Percentiles rank a stretch among this genome's conserved stretches.
Conservation (phyloP, 2,888 invertebrate species). For the Leptogaster cylindrica region DNA sequence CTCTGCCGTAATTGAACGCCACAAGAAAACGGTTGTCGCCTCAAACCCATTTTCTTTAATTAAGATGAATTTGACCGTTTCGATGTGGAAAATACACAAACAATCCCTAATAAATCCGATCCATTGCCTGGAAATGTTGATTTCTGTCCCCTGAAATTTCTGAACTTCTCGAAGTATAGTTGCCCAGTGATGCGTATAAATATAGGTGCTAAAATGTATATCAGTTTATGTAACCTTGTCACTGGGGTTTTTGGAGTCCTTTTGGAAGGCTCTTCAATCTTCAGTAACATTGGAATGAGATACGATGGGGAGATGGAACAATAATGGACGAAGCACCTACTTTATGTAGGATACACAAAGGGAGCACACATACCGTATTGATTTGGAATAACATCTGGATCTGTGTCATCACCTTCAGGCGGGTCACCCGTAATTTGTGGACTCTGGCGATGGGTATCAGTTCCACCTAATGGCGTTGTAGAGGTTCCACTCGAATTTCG, state of each 20-base stretch:
- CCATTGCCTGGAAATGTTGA: slow-evolving; percentile 33
- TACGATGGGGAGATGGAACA: too few species aligned
- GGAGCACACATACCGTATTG: slow-evolving; percentile 74
- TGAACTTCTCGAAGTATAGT: slow-evolving; percentile 10
- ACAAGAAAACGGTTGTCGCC: not conserved
- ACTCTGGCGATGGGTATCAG: slow-evolving; percentile 64
- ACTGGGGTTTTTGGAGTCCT: too few species aligned
- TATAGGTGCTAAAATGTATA: slow-evolving; percentile 23
- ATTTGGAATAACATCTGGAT: slow-evolving; percentile 87
- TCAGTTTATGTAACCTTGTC: slow-evolving; percentile 10
- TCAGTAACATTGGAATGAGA: too few species aligned
- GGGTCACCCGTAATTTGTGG: slow-evolving; percentile 60
- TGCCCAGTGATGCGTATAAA: slow-evolving; percentile 27
- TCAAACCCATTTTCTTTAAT: slow-evolving; percentile 35
- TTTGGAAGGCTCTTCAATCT: too few species aligned
- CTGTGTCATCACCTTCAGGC: slow-evolving; percentile 68
- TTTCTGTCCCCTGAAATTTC: slow-evolving; percentile 29
- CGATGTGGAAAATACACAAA: slow-evolving; percentile 25
- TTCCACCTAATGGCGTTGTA: slow-evolving; percentile 53
- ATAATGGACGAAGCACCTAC: not conserved
- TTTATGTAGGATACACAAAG: slow-evolving; percentile 14
- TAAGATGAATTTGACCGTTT: slow-evolving; percentile 35
- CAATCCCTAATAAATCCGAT: slow-evolving; percentile 32
- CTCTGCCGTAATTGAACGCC: slow-evolving; percentile 22
- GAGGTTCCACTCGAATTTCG: slow-evolving; percentile 54